Percentiles rank a stretch among this genome's conserved stretches.
These are phyloP conservation scores for Ophiothrix spiculata DNA, from an alignment of 35 echinoderm and acorn worm genomes.

Conservation along the genomic window DNA sequence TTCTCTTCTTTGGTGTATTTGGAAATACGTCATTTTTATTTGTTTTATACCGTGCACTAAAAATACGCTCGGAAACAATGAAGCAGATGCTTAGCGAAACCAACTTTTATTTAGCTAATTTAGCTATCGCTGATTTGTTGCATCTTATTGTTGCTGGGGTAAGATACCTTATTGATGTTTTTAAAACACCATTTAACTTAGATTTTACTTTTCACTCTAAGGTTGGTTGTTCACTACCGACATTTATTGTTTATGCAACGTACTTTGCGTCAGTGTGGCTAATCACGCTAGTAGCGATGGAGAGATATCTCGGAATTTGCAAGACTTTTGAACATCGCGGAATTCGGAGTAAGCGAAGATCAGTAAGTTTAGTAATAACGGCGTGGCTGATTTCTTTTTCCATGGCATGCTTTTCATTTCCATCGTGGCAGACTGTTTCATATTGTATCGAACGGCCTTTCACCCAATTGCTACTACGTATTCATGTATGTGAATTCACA, in stretches of 20 bases:
- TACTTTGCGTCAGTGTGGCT: not conserved
- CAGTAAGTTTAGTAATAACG: not conserved
- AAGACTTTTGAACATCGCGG: not conserved
- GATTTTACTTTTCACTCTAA: not conserved
- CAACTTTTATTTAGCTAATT: slow-evolving; percentile 8
- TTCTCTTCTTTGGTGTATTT: not conserved
- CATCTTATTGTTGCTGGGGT: not conserved
- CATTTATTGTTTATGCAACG: not conserved
- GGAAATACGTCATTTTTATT: not conserved
- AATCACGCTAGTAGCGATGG: not conserved
- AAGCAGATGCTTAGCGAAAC: not conserved
- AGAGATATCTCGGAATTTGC: not conserved
- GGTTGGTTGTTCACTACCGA: not conserved
- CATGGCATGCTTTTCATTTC: not conserved
- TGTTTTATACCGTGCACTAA: not conserved
- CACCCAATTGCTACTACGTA: not conserved
- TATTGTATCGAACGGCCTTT: not conserved
- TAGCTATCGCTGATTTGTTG: not conserved
- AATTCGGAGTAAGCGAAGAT: not conserved
- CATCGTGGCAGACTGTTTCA: not conserved
- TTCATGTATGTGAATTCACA: not conserved
- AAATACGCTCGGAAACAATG: not conserved
- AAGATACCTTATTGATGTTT: not conserved
- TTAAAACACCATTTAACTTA: not conserved
- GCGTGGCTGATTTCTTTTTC: not conserved